phyloP scores from a whole-genome alignment of 2,888 invertebrate genomes.

The Gnatocerus cornutus region DNA sequence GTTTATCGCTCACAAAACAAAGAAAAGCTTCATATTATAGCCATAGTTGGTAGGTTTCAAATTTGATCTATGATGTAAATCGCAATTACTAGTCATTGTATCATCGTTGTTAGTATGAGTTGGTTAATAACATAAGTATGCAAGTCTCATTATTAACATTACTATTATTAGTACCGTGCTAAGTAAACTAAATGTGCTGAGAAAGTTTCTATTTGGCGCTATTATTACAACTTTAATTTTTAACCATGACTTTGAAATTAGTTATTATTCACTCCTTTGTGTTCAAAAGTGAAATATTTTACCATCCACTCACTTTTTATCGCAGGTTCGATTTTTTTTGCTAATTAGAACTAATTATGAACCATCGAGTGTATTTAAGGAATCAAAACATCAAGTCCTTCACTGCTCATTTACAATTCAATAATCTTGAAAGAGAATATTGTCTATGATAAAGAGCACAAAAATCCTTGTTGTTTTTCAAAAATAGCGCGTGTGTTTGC shows the following conservation, averaged over 20 bases:
- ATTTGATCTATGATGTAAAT: background rate
- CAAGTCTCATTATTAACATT: conserved; percentile 2
- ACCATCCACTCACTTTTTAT: too few relatives aligned
- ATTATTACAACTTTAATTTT: too few relatives aligned
- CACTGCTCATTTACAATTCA: conserved; percentile 12
- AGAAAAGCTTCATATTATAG: background rate
- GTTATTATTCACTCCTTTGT: too few relatives aligned
- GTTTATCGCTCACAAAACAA: background rate
- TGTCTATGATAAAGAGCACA: conserved; percentile 22
- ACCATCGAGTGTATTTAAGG: conserved; percentile 9
- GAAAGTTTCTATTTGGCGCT: too few relatives aligned
- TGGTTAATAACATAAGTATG: background rate
- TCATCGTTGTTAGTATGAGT: background rate
- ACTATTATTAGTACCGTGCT: background rate
- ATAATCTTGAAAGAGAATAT: conserved; percentile 22
- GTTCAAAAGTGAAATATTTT: too few relatives aligned
- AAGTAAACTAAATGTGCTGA: too few relatives aligned
- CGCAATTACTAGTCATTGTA: background rate
- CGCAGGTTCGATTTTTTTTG: too few relatives aligned
- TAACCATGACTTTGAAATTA: too few relatives aligned
- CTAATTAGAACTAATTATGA: too few relatives aligned
- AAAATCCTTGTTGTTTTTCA: conserved; percentile 24
- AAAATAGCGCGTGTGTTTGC: conserved; percentile 39
- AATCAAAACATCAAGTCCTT: conserved; percentile 22
- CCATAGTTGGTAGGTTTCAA: background rate